phyloP scores from a whole-genome alignment of 2,888 invertebrate genomes.

The Aelia acuminata region DNA sequence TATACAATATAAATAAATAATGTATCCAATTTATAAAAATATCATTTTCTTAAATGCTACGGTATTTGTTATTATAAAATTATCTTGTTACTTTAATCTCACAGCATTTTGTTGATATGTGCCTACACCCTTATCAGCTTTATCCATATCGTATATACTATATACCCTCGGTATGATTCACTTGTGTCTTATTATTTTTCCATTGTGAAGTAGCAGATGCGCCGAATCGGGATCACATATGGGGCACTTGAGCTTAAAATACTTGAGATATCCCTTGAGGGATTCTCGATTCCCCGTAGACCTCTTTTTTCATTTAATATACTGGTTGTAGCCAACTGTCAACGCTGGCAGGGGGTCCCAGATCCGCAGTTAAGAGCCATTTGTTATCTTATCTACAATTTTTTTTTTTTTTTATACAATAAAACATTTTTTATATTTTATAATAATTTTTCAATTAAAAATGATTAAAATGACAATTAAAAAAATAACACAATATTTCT shows the following conservation, averaged over 20 bases:
- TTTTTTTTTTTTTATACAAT: too few species aligned
- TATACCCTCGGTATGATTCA: not conserved
- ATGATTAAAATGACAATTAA: too few species aligned
- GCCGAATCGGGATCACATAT: slow-evolving; percentile 53
- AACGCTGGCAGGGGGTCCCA: not conserved
- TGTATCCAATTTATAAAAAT: too few species aligned
- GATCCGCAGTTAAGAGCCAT: not conserved
- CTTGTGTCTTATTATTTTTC: slow-evolving; percentile 1
- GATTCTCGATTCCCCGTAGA: slow-evolving; percentile 5
- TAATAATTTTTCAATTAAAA: too few species aligned
- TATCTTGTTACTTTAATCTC: not conserved
- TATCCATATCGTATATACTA: not conserved
- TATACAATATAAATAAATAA: too few species aligned
- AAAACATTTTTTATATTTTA: too few species aligned
- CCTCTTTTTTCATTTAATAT: slow-evolving; percentile 41
- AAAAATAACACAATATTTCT: too few species aligned
- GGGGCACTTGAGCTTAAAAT: slow-evolving; percentile 55
- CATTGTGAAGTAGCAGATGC: slow-evolving; percentile 34
- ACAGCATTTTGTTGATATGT: not conserved
- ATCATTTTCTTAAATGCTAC: too few species aligned
- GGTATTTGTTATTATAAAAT: not conserved
- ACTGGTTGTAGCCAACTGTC: slow-evolving; percentile 33
- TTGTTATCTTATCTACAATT: not conserved
- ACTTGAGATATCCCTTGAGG: slow-evolving; percentile 46
- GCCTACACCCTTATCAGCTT: not conserved